A percentile compares a stretch with the other conserved stretches of the same genome.
These are phyloP conservation scores for Antidorcas marsupialis DNA, from an alignment of 2,113 vertebrate genomes.

Conservation along the genomic window DNA sequence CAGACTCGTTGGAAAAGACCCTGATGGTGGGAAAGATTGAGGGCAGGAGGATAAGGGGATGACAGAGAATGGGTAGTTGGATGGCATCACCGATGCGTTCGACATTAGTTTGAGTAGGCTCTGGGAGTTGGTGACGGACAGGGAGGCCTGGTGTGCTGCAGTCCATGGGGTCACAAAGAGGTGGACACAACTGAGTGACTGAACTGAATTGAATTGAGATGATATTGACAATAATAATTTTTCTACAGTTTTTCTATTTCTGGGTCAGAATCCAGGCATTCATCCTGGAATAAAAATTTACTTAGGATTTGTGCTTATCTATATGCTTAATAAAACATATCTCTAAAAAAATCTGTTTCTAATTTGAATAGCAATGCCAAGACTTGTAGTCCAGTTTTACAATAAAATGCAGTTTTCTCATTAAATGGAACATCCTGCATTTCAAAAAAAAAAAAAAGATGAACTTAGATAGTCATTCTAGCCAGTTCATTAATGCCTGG, in stretches of 20 bases:
- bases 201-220: not conserved
- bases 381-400: not conserved
- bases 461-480: not conserved
- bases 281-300: not conserved
- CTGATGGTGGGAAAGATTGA: not conserved
- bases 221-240: not conserved
- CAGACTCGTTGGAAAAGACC: not conserved
- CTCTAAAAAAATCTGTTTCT: conserved; percentile 17
- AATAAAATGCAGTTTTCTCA: not conserved
- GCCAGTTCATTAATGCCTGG: not conserved
- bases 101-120: not conserved
- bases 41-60: not conserved
- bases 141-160: not conserved
- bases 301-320: not conserved
- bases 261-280: not conserved
- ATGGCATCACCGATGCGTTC: fast-evolving
- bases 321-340: not conserved
- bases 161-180: not conserved
- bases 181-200: not conserved
- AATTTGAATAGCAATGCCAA: not conserved
- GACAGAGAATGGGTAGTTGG: not conserved
- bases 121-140: not conserved
- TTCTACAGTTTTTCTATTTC: not conserved
- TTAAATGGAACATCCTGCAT: not conserved
- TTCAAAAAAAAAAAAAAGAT: not conserved